Conservation (phyloP, 2,888 invertebrate species). For the Deroplatys truncata region DNA sequence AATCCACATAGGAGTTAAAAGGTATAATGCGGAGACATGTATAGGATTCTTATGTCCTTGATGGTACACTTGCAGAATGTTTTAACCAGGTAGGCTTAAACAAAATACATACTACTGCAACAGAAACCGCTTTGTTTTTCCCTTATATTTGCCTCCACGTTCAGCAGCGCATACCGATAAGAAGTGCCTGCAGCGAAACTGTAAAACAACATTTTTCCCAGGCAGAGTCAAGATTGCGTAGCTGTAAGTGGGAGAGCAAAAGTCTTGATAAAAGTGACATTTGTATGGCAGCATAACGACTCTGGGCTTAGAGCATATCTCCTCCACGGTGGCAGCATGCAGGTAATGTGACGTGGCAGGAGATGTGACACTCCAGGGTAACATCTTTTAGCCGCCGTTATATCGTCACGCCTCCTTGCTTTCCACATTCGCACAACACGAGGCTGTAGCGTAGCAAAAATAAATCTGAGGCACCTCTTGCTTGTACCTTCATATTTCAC, state of each 20-base stretch:
- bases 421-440: background rate
- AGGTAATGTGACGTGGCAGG: constrained; percentile 4
- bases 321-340: background rate
- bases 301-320: constrained; percentile 3
- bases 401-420: background rate
- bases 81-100: background rate
- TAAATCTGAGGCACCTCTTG: background rate
- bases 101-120: background rate
- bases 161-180: background rate
- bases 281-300: constrained; percentile 2
- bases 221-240: background rate
- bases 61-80: background rate
- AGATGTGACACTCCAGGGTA: constrained; percentile 8
- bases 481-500: background rate
- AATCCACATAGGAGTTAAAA: too few relatives aligned
- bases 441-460: background rate
- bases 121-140: background rate
- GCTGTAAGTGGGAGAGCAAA: background rate
- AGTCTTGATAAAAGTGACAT: background rate
- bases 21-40: too few relatives aligned
- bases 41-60: too few relatives aligned
- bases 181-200: background rate
- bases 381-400: constrained; percentile 1
- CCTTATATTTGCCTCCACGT: background rate
- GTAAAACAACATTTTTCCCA: background rate